Evolutionary conservation across 2,797 vertebrate species (phyloP).

Genomic region (Nyctibius grandis): DNA sequence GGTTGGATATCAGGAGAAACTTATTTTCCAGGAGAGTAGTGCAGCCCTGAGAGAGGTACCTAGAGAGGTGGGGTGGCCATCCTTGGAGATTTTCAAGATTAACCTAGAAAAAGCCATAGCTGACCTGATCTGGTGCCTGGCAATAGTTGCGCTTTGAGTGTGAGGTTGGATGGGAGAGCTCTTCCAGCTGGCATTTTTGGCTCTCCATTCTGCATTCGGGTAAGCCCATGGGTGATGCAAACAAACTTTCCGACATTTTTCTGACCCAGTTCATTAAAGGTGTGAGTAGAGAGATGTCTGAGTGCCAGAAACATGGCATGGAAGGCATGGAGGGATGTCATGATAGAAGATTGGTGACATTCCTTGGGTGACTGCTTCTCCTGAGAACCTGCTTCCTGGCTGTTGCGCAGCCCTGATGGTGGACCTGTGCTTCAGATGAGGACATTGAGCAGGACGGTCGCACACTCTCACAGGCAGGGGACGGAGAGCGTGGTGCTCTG

Average conservation of each 20-base stretch:
- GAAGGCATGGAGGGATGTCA: background rate
- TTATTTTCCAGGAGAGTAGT: background rate
- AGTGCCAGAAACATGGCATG: fast-evolving
- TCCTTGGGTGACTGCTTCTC: background rate
- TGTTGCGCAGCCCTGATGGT: background rate
- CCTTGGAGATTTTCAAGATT: background rate
- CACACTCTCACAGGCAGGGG: background rate
- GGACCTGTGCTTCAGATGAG: background rate
- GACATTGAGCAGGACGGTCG: background rate
- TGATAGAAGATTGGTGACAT: background rate
- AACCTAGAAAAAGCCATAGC: background rate
- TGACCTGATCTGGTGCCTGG: background rate
- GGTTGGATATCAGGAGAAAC: background rate
- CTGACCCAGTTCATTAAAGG: background rate
- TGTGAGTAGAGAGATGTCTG: background rate
- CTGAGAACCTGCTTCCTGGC: background rate
- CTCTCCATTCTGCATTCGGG: background rate
- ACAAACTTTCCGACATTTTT: background rate
- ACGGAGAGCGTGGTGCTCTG: fast-evolving
- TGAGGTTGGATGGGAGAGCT: background rate
- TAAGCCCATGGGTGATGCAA: background rate
- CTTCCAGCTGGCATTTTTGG: background rate
- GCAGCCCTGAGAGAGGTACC: background rate
- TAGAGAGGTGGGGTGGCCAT: background rate
- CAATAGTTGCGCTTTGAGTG: background rate